These are phyloP conservation scores for Augochlorella aurata DNA, from an alignment of 2,888 invertebrate genomes.

Conservation along the genomic window DNA sequence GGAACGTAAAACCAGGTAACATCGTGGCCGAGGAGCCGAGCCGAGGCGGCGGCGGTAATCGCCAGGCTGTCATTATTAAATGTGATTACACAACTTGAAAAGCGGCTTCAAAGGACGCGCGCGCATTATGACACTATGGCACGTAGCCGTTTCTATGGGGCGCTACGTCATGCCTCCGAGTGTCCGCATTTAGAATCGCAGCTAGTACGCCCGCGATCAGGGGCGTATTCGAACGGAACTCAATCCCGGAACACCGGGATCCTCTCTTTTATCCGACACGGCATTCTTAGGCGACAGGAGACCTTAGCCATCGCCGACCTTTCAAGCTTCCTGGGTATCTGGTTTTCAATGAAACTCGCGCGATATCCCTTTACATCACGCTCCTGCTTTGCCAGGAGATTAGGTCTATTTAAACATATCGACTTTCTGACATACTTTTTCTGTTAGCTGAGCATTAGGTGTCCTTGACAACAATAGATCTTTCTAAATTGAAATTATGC, in stretches of 20 bases:
- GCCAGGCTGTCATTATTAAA: slow-evolving; percentile 73
- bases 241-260: slow-evolving; percentile 51
- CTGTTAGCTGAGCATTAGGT: background rate
- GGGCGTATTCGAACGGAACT: slow-evolving; percentile 56
- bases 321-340: background rate
- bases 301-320: background rate
- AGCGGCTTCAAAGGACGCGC: slow-evolving; percentile 75
- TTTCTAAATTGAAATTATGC: too few relatives aligned
- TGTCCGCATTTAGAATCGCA: slow-evolving; percentile 57
- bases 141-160: slow-evolving; percentile 58
- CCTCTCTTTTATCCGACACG: background rate
- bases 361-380: background rate
- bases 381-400: background rate
- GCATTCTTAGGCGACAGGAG: background rate
- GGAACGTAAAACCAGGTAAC: slow-evolving; percentile 33
- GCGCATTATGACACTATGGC: slow-evolving; percentile 74
- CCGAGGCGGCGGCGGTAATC: slow-evolving; percentile 51
- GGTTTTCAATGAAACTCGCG: background rate
- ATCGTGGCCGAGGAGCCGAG: slow-evolving; percentile 40
- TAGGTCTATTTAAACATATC: background rate
- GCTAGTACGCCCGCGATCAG: slow-evolving; percentile 60
- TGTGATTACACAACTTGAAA: slow-evolving; percentile 75
- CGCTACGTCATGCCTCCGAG: slow-evolving; percentile 61
- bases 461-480: too few relatives aligned
- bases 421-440: background rate